Conservation (phyloP, 1,140 invertebrate species). For the Pantala flavescens region DNA sequence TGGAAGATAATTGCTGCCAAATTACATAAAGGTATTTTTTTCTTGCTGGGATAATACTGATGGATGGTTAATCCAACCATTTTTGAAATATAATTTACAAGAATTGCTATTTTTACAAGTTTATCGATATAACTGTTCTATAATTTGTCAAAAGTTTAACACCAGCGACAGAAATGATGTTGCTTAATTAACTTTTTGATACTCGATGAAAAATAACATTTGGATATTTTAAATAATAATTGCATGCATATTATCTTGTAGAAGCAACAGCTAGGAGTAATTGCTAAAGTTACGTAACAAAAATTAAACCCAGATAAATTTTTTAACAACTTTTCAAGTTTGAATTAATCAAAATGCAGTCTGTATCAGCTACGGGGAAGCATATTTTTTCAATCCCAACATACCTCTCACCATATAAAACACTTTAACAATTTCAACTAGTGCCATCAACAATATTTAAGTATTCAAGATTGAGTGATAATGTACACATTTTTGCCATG, state of each 20-base stretch:
- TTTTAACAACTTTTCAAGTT: neutral
- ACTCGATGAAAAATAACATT: no score
- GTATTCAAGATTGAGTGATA: neutral
- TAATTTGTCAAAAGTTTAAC: no score
- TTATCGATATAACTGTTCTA: no score
- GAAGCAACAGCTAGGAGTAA: no score
- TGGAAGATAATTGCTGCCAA: neutral
- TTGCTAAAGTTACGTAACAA: no score
- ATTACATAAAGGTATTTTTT: neutral
- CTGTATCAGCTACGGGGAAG: neutral
- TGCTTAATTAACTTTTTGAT: no score
- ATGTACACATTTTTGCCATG: constrained; percentile 9
- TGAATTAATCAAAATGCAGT: neutral
- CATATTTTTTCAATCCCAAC: constrained; percentile 4
- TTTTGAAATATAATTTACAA: neutral
- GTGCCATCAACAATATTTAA: constrained; percentile 10
- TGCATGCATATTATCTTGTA: no score
- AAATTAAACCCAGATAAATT: neutral
- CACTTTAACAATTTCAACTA: constrained; percentile 10
- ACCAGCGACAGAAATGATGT: no score
- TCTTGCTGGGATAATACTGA: no score
- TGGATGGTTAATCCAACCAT: neutral
- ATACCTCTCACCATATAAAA: constrained; percentile 8
- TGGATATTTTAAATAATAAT: no score
- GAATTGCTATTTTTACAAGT: no score